A percentile compares a stretch with the other conserved stretches of the same genome.
Evolutionary conservation across 92 coral and sea anemone species (phyloP).

Genomic region (Blastomussa wellsi): DNA sequence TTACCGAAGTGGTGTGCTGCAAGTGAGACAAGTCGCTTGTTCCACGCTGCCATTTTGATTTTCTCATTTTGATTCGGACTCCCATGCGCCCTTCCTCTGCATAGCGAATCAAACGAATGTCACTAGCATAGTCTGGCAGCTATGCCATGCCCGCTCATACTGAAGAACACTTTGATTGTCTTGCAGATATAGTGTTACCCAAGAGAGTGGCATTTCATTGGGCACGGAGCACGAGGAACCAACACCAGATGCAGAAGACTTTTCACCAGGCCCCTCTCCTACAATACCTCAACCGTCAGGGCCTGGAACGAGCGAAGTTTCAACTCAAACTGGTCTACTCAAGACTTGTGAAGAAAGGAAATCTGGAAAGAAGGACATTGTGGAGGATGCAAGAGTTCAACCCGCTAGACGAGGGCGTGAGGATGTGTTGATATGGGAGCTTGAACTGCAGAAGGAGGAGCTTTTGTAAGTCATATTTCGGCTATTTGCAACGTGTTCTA

Average conservation of each 20-base stretch:
- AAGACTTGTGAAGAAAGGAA: background rate
- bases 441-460: slow-evolving; percentile 52
- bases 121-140: background rate
- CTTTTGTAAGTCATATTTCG: slow-evolving; percentile 45
- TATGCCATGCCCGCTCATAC: background rate
- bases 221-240: slow-evolving; percentile 1
- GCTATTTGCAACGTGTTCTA: background rate
- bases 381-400: background rate
- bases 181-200: slow-evolving; percentile 5
- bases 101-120: too few relatives aligned
- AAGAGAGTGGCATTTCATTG: slow-evolving; percentile 16
- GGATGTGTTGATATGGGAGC: slow-evolving; percentile 36
- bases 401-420: background rate
- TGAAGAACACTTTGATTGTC: background rate
- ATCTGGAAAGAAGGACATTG: background rate
- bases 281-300: background rate
- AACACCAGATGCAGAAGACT: background rate
- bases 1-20: too few relatives aligned
- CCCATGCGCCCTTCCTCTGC: too few relatives aligned
- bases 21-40: too few relatives aligned
- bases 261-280: background rate
- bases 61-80: too few relatives aligned
- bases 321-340: slow-evolving; percentile 4
- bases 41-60: too few relatives aligned
- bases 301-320: slow-evolving; percentile 6